Evolutionary conservation across 2,888 invertebrate species (phyloP).

Genomic region (Ochropacha duplaris): DNA sequence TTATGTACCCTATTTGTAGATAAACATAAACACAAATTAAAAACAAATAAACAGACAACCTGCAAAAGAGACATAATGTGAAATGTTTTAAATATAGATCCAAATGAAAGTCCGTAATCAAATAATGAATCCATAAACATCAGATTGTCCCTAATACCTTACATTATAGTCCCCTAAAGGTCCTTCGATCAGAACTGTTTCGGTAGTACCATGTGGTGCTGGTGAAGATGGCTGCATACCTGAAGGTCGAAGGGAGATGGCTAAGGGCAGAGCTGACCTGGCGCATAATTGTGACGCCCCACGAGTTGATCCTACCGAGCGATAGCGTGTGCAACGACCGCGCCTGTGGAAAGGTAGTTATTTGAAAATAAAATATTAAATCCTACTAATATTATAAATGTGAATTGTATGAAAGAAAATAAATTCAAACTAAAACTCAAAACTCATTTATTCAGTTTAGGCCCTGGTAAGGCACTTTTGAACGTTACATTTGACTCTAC

Average conservation of each 20-base stretch:
- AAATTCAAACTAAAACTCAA: no score
- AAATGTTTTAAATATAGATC: no score
- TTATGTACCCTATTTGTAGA: no score
- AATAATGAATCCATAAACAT: neutral
- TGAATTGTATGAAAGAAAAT: no score
- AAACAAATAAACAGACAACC: no score
- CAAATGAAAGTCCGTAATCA: neutral
- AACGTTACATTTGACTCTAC: no score
- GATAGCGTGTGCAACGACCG: slow-evolving; percentile 87
- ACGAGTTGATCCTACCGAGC: slow-evolving; percentile 87
- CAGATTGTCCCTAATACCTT: slow-evolving; percentile 41
- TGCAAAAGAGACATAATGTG: no score
- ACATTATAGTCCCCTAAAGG: slow-evolving; percentile 56
- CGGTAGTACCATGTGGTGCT: slow-evolving; percentile 57
- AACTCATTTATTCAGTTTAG: no score
- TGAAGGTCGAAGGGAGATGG: slow-evolving; percentile 89
- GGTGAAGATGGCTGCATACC: slow-evolving; percentile 53
- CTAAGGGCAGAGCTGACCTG: slow-evolving; percentile 88
- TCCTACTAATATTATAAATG: no score
- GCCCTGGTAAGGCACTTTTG: no score
- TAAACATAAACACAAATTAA: no score
- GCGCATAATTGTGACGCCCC: slow-evolving; percentile 88
- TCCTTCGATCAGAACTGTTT: slow-evolving; percentile 63
- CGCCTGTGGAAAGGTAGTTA: slow-evolving; percentile 84
- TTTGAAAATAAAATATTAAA: slow-evolving; percentile 4